Evolutionary conservation across 2,113 vertebrate species (phyloP).

Genomic region (Prionailurus bengalensis): DNA sequence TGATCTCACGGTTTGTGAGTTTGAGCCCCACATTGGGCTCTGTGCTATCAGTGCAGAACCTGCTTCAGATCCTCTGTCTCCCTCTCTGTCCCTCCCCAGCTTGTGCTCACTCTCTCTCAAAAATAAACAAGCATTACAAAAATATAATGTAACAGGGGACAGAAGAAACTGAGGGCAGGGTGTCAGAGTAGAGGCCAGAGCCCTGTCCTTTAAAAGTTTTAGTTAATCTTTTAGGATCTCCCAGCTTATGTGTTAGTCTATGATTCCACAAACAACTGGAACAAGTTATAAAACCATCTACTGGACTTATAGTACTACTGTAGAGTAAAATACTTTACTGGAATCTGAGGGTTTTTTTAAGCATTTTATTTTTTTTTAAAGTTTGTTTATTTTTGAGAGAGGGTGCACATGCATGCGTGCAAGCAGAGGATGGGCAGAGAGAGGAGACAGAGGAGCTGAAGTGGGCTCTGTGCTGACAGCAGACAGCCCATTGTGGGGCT

Average conservation of each 20-base stretch:
- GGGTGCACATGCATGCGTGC: neutral
- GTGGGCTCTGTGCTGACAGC: neutral
- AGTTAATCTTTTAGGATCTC: neutral
- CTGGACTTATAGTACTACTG: neutral
- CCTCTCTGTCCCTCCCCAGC: too few relatives aligned
- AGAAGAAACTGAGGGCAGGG: neutral
- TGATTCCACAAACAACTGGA: neutral
- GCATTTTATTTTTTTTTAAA: neutral
- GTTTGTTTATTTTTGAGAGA: neutral
- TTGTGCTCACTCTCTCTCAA: too few relatives aligned
- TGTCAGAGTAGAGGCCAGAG: neutral
- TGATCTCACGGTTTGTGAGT: too few relatives aligned
- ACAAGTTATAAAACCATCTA: slow-evolving; percentile 6
- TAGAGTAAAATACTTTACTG: neutral
- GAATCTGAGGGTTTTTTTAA: neutral
- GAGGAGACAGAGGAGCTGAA: neutral
- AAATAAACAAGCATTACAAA: too few relatives aligned
- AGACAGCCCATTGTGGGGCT: neutral
- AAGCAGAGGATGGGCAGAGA: neutral
- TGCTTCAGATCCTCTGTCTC: too few relatives aligned
- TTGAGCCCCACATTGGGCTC: too few relatives aligned
- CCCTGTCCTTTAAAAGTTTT: neutral
- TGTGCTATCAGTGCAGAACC: too few relatives aligned
- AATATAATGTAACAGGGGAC: neutral
- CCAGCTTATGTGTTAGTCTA: neutral